phyloP scores from a whole-genome alignment of 35 echinoderm and acorn worm species.

The Acanthaster planci region DNA sequence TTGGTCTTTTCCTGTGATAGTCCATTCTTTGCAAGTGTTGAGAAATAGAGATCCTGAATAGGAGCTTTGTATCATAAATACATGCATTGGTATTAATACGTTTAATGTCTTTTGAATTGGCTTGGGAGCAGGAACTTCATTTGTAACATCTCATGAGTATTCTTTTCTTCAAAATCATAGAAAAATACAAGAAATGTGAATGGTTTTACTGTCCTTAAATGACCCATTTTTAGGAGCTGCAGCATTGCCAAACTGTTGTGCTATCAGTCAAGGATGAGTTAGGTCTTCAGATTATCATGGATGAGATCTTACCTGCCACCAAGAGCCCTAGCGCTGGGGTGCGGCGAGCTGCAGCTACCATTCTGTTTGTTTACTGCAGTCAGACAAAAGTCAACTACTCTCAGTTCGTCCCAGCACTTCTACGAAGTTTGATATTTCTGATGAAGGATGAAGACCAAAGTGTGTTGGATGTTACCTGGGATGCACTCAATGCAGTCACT shows the following conservation, averaged over 20 bases:
- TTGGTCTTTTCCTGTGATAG: too few species aligned
- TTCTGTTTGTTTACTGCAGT: conserved; percentile 85
- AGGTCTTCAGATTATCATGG: conserved; percentile 80
- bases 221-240: conserved; percentile 60
- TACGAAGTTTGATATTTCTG: conserved; percentile 69
- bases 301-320: conserved; percentile 78
- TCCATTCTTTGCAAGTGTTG: too few species aligned
- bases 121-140: too few species aligned
- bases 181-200: too few species aligned
- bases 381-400: conserved; percentile 78
- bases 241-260: conserved; percentile 90
- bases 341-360: conserved; percentile 70
- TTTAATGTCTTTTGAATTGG: too few species aligned
- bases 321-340: conserved; percentile 59
- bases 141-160: too few species aligned
- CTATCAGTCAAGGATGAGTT: conserved; percentile 80
- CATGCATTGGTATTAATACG: too few species aligned
- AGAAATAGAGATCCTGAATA: too few species aligned
- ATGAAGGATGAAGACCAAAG: conserved; percentile 72
- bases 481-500: conserved; percentile 85
- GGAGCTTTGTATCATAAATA: too few species aligned
- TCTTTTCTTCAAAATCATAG: too few species aligned
- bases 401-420: conserved; percentile 63
- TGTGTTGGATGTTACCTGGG: conserved; percentile 78
- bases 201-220: too few species aligned